Base-by-base conservation (phyloP, 2,888 invertebrate species). In the Hypolimnas misippus region DNA sequence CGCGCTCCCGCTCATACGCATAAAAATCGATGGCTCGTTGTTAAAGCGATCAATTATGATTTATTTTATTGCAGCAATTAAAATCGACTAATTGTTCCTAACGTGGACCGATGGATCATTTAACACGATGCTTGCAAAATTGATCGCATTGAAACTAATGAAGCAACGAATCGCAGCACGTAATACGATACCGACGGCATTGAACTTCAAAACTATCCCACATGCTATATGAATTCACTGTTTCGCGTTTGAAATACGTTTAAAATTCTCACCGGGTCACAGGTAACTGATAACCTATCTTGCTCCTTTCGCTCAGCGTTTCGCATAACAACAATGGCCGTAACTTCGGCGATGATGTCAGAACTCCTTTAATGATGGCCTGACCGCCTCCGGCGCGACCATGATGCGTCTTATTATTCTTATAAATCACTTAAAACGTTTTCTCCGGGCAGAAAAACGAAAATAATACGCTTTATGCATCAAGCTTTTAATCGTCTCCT, bases 341-440 rank as follows among this genome's bases (percentile, higher is more conserved):
- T 83, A 85, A 87, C 76, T 86, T 81, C 65, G 84, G 81, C 88
- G 91, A 85, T 92, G 92, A 92, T 92, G 92, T 92, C 92, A 92
- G 88, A 76, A 75, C 78, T 83, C 83, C 85, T 71, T 71, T 73
- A 69, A 70, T 65, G 70, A 70, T 62, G 68, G 62, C 61, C 64
- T 40, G 63, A 56, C 76, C 75, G 84, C 86, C 82, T 75, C 78
- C 72, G 81, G 83, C 85, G 19, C 38, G 46, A 38, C n/a, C 55
- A 46, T 75, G 71, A 73, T 76, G 71, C 74, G 75, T 74, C 42
- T 74, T 67, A 77, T 75, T 77, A 79, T 64, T 70, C 25, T 60
- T 63, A 57, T 59, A 68, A 64, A 63, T 62, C 60, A 62, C 63
- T 67, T 55, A 33, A 54, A n/a, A 29, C 21, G 44, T 57, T 42